Evolutionary conservation across 2,888 invertebrate species (phyloP).

Genomic region (Lepidonotus clava): DNA sequence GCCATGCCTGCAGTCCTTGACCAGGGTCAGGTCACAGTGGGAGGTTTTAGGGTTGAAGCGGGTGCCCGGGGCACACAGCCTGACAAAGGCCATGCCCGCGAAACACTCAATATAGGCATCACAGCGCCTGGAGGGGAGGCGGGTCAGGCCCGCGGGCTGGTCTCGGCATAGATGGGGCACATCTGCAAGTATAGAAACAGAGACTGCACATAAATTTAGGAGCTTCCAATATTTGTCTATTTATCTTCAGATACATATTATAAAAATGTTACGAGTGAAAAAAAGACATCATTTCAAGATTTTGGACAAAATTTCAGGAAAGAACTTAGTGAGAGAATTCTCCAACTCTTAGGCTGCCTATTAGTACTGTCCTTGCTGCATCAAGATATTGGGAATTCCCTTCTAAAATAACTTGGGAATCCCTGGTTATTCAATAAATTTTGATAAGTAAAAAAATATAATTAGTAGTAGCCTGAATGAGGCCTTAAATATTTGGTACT

Average conservation of each 20-base stretch:
- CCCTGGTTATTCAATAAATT: too few species aligned
- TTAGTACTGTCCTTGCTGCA: too few species aligned
- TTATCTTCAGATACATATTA: neutral
- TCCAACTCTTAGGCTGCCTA: too few species aligned
- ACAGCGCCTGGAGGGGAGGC: conserved; percentile 6
- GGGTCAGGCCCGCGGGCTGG: neutral
- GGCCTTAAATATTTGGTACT: too few species aligned
- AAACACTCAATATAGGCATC: conserved; percentile 49
- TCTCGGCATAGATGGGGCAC: neutral
- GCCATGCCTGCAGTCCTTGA: neutral
- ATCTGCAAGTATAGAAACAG: neutral
- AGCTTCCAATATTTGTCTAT: too few species aligned
- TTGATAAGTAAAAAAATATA: too few species aligned
- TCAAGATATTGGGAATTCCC: too few species aligned
- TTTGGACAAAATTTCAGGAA: neutral
- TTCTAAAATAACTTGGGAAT: too few species aligned
- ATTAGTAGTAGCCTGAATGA: too few species aligned
- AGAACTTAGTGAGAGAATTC: neutral
- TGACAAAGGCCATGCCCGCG: conserved; percentile 32
- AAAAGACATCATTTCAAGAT: neutral
- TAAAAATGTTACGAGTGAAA: neutral
- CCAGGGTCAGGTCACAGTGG: neutral
- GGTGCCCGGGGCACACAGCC: conserved; percentile 36
- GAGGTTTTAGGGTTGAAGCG: neutral
- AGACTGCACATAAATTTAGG: too few species aligned